Conservation (phyloP, 2,888 invertebrate species). For the Diplazon laetatorius region DNA sequence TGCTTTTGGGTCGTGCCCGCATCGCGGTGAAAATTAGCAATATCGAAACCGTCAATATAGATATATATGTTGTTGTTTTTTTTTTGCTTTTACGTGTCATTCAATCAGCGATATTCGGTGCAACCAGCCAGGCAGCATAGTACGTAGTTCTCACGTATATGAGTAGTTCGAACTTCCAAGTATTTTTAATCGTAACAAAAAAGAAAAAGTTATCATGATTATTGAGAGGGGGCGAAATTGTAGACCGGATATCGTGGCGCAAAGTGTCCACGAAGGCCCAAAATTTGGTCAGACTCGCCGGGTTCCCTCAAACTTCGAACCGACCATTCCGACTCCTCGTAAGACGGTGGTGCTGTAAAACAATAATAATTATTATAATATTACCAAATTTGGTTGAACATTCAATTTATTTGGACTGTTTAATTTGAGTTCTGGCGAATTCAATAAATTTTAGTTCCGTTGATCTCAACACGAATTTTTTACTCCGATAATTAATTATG, state of each 20-base stretch:
- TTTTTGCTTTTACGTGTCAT: not conserved
- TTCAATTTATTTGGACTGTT: not conserved
- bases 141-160: too few relatives aligned
- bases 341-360: slow-evolving; percentile 86
- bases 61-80: not conserved
- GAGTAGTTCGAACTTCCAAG: not conserved
- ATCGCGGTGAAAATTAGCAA: slow-evolving; percentile 22
- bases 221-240: slow-evolving; percentile 73
- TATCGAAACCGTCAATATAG: too few relatives aligned
- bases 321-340: slow-evolving; percentile 86
- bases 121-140: slow-evolving; percentile 20
- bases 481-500: too few relatives aligned
- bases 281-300: slow-evolving; percentile 85
- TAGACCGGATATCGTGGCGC: slow-evolving; percentile 81
- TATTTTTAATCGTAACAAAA: not conserved
- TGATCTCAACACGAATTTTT: not conserved
- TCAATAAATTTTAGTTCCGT: not conserved
- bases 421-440: too few relatives aligned
- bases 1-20: slow-evolving; percentile 16
- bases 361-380: not conserved
- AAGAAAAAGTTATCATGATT: slow-evolving; percentile 7
- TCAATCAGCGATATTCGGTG: not conserved
- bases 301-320: slow-evolving; percentile 85
- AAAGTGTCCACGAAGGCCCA: slow-evolving; percentile 75
- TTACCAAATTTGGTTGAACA: not conserved